Conservation (phyloP, 2,797 vertebrate species). For the Sebastes hubbsi region DNA sequence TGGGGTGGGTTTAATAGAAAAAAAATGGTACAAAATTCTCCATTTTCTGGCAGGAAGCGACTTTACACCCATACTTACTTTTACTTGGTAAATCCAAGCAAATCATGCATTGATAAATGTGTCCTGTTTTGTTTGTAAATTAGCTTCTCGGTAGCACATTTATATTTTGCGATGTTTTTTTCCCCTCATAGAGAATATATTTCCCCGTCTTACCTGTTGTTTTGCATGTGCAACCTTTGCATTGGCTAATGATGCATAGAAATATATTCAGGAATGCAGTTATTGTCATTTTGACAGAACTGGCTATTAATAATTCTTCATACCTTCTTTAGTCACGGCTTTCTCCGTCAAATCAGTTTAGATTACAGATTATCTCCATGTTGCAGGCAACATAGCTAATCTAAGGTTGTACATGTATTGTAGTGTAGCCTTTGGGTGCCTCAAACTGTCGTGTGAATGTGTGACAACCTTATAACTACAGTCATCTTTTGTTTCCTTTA, state of each 20-base stretch:
- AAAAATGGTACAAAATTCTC: constrained; percentile 27
- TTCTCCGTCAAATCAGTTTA: background rate
- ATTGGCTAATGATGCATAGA: background rate
- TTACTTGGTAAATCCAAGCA: background rate
- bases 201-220: background rate
- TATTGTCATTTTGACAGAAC: background rate
- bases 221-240: constrained; percentile 34
- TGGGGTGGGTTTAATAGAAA: background rate
- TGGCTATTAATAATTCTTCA: background rate
- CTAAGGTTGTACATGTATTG: constrained; percentile 17
- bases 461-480: constrained; percentile 2
- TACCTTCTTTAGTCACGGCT: background rate
- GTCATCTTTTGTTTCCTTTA: background rate
- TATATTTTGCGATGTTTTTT: background rate
- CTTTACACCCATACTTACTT: background rate
- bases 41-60: background rate
- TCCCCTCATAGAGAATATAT: background rate
- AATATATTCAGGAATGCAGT: background rate
- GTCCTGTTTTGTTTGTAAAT: constrained; percentile 18
- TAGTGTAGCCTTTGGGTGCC: constrained; percentile 10
- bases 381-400: constrained; percentile 37
- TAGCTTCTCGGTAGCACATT: constrained; percentile 4
- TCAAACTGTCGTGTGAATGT: constrained; percentile 16
- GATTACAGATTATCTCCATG: background rate
- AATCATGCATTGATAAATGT: constrained; percentile 6